A percentile compares a stretch with the other conserved stretches of the same genome.
These are phyloP conservation scores for Nomada fucata DNA, from an alignment of 2,888 invertebrate genomes.

Conservation along the genomic window DNA sequence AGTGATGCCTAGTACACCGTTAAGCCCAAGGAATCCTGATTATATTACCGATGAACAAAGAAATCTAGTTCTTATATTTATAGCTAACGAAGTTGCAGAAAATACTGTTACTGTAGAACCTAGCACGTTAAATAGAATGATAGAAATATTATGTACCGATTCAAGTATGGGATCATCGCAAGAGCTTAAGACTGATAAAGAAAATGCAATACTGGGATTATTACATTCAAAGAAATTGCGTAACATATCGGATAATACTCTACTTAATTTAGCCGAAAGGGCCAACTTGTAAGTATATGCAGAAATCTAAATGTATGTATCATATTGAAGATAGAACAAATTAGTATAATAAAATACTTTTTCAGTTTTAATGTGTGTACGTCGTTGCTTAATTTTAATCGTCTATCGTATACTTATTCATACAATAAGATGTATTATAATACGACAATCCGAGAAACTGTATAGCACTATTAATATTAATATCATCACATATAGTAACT, in stretches of 20 bases:
- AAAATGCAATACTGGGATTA: constrained; percentile 79
- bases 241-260: constrained; percentile 79
- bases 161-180: constrained; percentile 67
- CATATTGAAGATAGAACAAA: constrained; percentile 12
- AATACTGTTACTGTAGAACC: constrained; percentile 79
- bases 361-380: background rate
- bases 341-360: background rate
- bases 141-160: constrained; percentile 78
- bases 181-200: constrained; percentile 78
- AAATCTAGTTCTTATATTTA: constrained; percentile 79
- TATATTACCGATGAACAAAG: constrained; percentile 77
- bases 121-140: constrained; percentile 75
- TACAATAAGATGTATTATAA: background rate
- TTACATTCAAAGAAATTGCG: constrained; percentile 79
- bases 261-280: constrained; percentile 79
- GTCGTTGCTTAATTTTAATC: background rate
- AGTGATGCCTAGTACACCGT: constrained; percentile 86
- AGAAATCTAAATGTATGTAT: constrained; percentile 6
- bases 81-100: constrained; percentile 80
- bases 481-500: constrained; percentile 61
- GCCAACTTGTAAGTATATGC: constrained; percentile 80
- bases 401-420: background rate
- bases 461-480: constrained; percentile 30
- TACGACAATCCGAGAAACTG: constrained; percentile 8
- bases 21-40: constrained; percentile 77